These are phyloP conservation scores for Nasonia longicornis DNA, from an alignment of 1,140 invertebrate species.

Conservation along the genomic window DNA sequence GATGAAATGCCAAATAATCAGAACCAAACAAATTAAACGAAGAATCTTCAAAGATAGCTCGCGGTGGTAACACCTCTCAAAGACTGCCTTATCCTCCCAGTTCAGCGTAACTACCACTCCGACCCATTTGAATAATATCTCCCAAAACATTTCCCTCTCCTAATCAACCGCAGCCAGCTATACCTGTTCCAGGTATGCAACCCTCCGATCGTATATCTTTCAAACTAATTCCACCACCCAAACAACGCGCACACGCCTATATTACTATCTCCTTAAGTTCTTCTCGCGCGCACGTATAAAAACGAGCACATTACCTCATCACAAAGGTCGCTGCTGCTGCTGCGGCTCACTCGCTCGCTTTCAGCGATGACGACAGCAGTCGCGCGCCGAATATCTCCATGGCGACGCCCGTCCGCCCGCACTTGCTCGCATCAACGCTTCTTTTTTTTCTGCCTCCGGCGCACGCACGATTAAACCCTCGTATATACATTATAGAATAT, in stretches of 20 bases:
- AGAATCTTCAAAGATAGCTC: too few species aligned
- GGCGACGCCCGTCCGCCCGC: slow-evolving; percentile 29
- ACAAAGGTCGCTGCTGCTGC: slow-evolving; percentile 48
- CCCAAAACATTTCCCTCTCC: too few species aligned
- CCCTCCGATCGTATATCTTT: too few species aligned
- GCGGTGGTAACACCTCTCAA: too few species aligned
- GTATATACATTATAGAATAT: neutral
- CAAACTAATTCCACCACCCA: too few species aligned
- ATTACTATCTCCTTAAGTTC: neutral
- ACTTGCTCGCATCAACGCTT: neutral
- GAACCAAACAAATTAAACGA: too few species aligned
- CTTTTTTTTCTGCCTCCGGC: neutral
- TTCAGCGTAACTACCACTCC: too few species aligned
- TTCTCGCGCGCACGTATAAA: slow-evolving; percentile 43
- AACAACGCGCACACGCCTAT: slow-evolving; percentile 33
- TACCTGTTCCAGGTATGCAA: too few species aligned
- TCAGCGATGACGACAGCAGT: slow-evolving; percentile 58
- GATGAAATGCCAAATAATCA: too few species aligned
- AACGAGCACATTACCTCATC: slow-evolving; percentile 60
- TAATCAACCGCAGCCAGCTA: too few species aligned
- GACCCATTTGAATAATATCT: too few species aligned
- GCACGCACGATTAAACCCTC: neutral
- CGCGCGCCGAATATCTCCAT: slow-evolving; percentile 34
- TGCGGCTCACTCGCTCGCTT: slow-evolving; percentile 53
- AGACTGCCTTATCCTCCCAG: too few species aligned